Conservation (phyloP, 2,113 vertebrate genomes). For the Salvator merianae region DNA sequence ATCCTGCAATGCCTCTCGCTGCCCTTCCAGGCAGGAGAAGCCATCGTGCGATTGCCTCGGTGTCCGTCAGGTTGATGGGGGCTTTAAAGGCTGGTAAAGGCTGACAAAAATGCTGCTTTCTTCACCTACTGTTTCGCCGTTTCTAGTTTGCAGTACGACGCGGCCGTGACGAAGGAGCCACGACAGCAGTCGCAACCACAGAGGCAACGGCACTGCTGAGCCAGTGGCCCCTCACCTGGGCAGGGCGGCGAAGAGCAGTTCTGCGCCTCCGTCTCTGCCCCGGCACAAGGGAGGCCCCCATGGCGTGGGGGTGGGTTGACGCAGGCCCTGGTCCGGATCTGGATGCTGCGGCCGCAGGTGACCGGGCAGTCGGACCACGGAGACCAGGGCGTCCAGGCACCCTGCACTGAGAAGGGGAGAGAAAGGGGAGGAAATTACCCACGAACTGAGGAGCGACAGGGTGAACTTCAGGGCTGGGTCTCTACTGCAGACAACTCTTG, state of each 20-base stretch:
- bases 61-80: no score
- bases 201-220: neutral
- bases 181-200: no score
- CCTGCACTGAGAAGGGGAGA: constrained; percentile 68
- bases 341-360: constrained; percentile 78
- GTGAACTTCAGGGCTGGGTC: no score
- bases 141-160: no score
- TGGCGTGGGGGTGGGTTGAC: constrained; percentile 75
- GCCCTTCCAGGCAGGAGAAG: no score
- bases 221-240: constrained; percentile 59
- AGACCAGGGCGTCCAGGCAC: constrained; percentile 85
- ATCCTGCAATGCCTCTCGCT: no score
- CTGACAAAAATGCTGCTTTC: no score
- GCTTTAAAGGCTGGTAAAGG: no score
- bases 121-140: no score
- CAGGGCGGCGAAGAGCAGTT: constrained; percentile 74
- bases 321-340: constrained; percentile 80
- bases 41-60: no score
- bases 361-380: constrained; percentile 87
- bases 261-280: constrained; percentile 73
- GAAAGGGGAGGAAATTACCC: neutral
- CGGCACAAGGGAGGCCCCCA: constrained; percentile 72
- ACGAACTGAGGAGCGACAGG: no score
- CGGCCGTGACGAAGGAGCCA: neutral
- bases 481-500: no score